Base-by-base conservation (phyloP, 2,888 invertebrate genomes). In the Dasypolia templi region DNA sequence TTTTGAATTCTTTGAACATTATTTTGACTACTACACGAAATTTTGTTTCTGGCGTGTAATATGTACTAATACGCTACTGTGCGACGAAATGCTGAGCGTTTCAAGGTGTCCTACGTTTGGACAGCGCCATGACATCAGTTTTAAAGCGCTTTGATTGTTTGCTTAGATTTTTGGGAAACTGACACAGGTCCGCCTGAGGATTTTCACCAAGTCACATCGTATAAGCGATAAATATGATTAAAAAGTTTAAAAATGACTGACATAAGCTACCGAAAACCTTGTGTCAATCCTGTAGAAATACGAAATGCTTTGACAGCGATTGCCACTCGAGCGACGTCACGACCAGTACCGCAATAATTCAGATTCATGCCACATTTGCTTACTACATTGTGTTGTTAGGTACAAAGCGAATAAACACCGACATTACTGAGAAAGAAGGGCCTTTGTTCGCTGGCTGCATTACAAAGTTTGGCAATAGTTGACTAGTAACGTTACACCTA, bases 281-380 rank as follows among this genome's bases (percentile, higher is more conserved):
- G 17, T 44, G 4, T 4, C 17, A 17, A 44, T 44, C 44, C 44
- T 46, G 14, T 53, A 26, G 17, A 17, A 55, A 55, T 26, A 55
- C 26, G 26, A 55, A 55, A 2, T 1, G 7, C 3, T 26, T 26
- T 26, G 53, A 7, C 6, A 53, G 53, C 53, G 53, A 26, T 53
- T 17, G 26, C 5, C 44, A 44, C 35, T 35, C 7, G n/a, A n/a
- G 7, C 55, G 14, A 19, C 44, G 42, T 32, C 70, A 71, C 55
- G 32, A 55, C n/a, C 32, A 22, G 2, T 14, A 56, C 9, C 29
- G 19, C n/a, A 44, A 32, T 55, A 9, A 32, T 55, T 64, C 53
- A 70, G 53, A 63, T 63, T 53, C 55, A 29, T 53, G 42, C 32
- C n/a, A 39, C 39, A n/a, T n/a, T 42, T 44, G n/a, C 44, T 35